Evolutionary conservation across 2,888 invertebrate genomes (phyloP).

Genomic region (Agriopis leucophaearia): DNA sequence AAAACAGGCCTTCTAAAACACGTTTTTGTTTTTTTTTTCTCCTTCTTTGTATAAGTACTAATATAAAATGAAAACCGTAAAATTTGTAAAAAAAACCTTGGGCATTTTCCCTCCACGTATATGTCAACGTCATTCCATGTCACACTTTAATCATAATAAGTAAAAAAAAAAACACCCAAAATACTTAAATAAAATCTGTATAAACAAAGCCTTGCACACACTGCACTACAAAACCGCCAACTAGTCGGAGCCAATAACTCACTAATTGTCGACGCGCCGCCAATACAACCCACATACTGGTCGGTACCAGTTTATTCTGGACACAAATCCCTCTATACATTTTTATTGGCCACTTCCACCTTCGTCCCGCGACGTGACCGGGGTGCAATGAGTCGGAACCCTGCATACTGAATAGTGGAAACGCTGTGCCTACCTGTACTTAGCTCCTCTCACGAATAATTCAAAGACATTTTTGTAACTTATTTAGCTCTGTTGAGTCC

Average conservation of each 20-base stretch:
- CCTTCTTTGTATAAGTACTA: no score
- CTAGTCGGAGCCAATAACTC: constrained; percentile 21
- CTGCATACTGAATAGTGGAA: constrained; percentile 31
- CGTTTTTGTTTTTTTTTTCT: no score
- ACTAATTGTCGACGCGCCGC: constrained; percentile 38
- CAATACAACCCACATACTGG: constrained; percentile 66
- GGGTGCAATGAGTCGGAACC: constrained; percentile 55
- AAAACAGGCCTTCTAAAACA: no score
- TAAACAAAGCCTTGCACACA: constrained; percentile 22
- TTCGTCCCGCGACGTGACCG: constrained; percentile 74
- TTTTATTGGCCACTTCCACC: constrained; percentile 83
- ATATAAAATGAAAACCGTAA: no score
- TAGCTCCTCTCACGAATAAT: no score
- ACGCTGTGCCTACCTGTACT: neutral
- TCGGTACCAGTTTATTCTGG: constrained; percentile 63
- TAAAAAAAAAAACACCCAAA: no score
- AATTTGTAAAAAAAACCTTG: no score
- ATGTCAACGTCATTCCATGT: no score
- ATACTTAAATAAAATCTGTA: neutral
- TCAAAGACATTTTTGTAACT: no score
- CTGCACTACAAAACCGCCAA: constrained; percentile 29
- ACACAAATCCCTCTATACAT: constrained; percentile 84
- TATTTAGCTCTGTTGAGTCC: no score
- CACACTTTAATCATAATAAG: neutral
- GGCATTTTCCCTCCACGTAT: no score